Base-by-base conservation (phyloP, 2,888 invertebrate species). In the Lepidonotus clava region DNA sequence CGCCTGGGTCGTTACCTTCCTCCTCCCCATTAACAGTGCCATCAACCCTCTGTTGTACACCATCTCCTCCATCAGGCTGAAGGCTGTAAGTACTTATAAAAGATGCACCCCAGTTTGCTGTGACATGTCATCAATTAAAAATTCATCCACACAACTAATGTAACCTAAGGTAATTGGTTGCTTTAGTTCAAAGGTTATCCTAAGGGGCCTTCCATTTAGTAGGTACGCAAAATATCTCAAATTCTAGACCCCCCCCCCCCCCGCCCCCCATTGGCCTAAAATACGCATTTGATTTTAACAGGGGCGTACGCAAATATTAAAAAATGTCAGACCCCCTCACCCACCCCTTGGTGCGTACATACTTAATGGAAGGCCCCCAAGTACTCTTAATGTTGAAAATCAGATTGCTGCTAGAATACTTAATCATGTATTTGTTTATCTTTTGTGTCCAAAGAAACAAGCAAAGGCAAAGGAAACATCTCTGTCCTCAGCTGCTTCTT, bases 1-100 rank as follows among this genome's bases (percentile, higher is more conserved):
- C 46, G 80, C 80, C 32, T 80, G 80, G 80, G 80, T 80, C n/a
- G 80, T 80, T 8, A 32, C 28, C 46, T 80, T 80, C 46, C 51
- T 80, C 46, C 80, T 80, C 21, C 80, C 80, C 46, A 80, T 80
- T 24, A 80, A 80, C 28, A 80, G 80, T 51, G 80, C 80, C 5
- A 80, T 80, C 46, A 80, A 80, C 80, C 80, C 80, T n/a, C 80
- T 80, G 11, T 46, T 80, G n/a, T 80, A 80, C 46, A 80, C 80
- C 46, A 80, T 80, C 46, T 80, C 80, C 40, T 80, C 80, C 2
- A 80, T 80, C 46, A 80, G 80, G 28, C 28, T 80, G n/a, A 80
- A 80, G 46, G 41, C 80, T 14, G 80, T 80, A 24, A 80, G 80
- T 41, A 40, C 32, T 61, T 61, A 61, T 61, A 11, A 6, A 11